phyloP scores from a whole-genome alignment of 1,140 invertebrate genomes.

The Muscidifurax raptorellus region DNA sequence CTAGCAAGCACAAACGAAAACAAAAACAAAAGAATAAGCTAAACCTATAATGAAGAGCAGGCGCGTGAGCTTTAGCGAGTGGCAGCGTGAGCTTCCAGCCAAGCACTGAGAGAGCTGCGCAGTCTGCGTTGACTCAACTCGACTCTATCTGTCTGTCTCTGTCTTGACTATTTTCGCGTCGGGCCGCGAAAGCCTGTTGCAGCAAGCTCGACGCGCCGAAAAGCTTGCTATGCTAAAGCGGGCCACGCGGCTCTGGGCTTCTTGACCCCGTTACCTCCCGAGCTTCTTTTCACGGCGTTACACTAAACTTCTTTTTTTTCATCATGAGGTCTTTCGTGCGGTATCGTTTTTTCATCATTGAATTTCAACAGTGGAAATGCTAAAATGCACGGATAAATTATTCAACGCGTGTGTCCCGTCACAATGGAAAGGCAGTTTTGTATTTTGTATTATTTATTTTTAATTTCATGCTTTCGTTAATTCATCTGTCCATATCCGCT shows the following conservation, averaged over 20 bases:
- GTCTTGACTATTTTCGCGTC: slow-evolving; percentile 16
- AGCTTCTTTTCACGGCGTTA: background rate
- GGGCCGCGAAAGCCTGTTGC: slow-evolving; percentile 7
- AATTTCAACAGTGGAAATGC: too few species aligned
- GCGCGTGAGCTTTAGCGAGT: background rate
- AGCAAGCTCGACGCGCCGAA: slow-evolving; percentile 1
- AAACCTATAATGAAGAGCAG: background rate
- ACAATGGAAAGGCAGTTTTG: too few species aligned
- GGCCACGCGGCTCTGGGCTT: background rate
- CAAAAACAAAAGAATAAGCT: background rate
- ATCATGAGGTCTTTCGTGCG: too few species aligned
- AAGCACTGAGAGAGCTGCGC: slow-evolving; percentile 8
- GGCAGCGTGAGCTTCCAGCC: slow-evolving; percentile 28
- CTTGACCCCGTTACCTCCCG: slow-evolving; percentile 5
- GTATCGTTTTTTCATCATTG: too few species aligned
- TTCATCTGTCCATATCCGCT: too few species aligned
- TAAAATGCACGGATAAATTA: too few species aligned
- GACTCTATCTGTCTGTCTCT: background rate
- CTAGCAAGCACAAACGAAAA: background rate
- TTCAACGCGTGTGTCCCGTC: too few species aligned
- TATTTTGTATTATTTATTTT: too few species aligned
- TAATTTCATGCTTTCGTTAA: too few species aligned
- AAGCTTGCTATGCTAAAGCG: background rate
- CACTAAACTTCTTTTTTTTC: background rate
- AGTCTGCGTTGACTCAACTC: background rate